Percentiles rank a stretch among this genome's conserved stretches.
Evolutionary conservation across 2,113 vertebrate species (phyloP).

Genomic region (Corythaeola cristata): DNA sequence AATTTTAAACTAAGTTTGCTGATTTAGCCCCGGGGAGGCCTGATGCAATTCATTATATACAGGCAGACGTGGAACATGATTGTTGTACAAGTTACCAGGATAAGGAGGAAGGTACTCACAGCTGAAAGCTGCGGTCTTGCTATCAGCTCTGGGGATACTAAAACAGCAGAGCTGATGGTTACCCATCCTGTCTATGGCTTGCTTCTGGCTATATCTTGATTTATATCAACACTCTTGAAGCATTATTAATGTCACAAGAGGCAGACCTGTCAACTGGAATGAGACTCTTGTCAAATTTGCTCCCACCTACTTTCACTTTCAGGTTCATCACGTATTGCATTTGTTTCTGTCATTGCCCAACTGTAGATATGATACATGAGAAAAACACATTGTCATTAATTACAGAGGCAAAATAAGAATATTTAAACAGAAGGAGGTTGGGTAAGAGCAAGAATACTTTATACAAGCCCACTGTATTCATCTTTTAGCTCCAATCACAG

Average conservation of each 20-base stretch:
- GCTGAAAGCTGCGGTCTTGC: neutral
- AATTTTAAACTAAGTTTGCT: neutral
- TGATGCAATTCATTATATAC: neutral
- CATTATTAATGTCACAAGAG: slow-evolving; percentile 42
- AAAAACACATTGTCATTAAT: slow-evolving; percentile 37
- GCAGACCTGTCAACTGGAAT: slow-evolving; percentile 57
- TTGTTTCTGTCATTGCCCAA: slow-evolving; percentile 27
- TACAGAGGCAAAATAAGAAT: slow-evolving; percentile 1
- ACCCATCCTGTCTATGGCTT: neutral
- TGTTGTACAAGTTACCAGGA: neutral
- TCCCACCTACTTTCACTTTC: slow-evolving; percentile 42
- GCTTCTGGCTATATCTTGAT: slow-evolving; percentile 45
- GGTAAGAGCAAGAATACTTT: neutral
- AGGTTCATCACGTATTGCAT: slow-evolving; percentile 49
- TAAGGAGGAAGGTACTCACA: neutral
- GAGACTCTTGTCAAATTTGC: slow-evolving; percentile 31
- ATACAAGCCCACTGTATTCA: neutral
- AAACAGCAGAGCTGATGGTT: neutral
- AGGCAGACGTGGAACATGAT: neutral
- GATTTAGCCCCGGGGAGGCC: neutral
- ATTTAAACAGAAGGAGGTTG: neutral
- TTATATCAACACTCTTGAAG: slow-evolving; percentile 49
- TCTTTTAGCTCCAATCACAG: neutral
- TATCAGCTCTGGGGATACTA: neutral
- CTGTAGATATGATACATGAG: neutral